These are phyloP conservation scores for Anthonomus grandis DNA, from an alignment of 1,140 invertebrate genomes.

Conservation along the genomic window DNA sequence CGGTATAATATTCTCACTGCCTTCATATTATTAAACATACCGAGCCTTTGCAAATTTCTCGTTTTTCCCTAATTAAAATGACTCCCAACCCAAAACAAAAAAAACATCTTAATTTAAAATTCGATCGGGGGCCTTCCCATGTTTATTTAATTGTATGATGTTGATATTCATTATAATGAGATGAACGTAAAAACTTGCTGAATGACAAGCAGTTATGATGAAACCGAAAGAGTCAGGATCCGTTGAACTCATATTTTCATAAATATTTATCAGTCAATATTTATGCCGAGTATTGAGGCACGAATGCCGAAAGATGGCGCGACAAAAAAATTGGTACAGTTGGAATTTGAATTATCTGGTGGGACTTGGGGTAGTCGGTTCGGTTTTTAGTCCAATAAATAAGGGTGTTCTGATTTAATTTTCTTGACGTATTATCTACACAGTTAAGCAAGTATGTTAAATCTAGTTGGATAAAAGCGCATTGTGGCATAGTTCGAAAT, in stretches of 20 bases:
- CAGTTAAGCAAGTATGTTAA: no score
- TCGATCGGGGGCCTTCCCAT: constrained; percentile 11
- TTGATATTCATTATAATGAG: constrained; percentile 20
- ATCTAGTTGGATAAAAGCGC: no score
- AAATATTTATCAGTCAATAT: constrained; percentile 17
- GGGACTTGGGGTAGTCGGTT: no score
- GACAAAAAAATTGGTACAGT: not conserved
- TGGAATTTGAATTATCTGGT: no score
- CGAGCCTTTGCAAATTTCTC: no score
- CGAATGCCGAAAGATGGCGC: not conserved
- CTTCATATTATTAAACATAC: no score
- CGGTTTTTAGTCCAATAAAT: no score
- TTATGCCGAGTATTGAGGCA: not conserved
- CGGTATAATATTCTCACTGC: no score
- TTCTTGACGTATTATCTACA: no score
- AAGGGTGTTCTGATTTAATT: no score
- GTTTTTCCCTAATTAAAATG: constrained; percentile 20
- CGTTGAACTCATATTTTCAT: constrained; percentile 23
- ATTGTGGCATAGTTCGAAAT: no score
- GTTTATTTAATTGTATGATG: constrained; percentile 24
- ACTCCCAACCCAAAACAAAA: constrained; percentile 4
- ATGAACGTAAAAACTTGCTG: constrained; percentile 20
- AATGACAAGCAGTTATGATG: constrained; percentile 21
- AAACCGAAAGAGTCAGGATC: constrained; percentile 10
- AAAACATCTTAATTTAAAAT: constrained; percentile 13